A percentile compares a stretch with the other conserved stretches of the same genome.
Conservation (phyloP, 1,140 invertebrate species). For the Scaptomyza pallida region DNA sequence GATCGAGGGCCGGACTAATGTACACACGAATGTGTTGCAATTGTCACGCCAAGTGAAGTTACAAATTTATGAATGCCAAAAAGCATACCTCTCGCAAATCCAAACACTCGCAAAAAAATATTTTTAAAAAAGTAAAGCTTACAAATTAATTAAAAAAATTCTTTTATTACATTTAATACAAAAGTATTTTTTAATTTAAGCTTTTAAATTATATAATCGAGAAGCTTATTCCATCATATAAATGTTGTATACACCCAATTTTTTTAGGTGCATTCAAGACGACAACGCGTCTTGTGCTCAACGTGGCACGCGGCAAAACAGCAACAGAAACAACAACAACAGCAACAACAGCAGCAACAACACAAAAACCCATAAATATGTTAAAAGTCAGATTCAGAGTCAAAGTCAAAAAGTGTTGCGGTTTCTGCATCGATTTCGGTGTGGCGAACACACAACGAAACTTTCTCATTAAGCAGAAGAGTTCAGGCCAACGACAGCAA, state of each 20-base stretch:
- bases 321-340: slow-evolving; percentile 22
- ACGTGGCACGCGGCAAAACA: slow-evolving; percentile 69
- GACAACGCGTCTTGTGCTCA: slow-evolving; percentile 45
- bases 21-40: slow-evolving; percentile 83
- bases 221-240: too few relatives aligned
- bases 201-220: too few relatives aligned
- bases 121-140: too few relatives aligned
- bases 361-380: slow-evolving; percentile 79
- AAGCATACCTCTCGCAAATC: slow-evolving; percentile 45
- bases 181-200: too few relatives aligned
- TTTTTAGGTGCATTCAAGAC: slow-evolving; percentile 1
- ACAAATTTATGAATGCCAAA: slow-evolving; percentile 84
- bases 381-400: slow-evolving; percentile 76
- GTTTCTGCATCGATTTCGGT: slow-evolving; percentile 18
- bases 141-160: too few relatives aligned
- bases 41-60: slow-evolving; percentile 83
- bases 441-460: slow-evolving; percentile 37
- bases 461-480: slow-evolving; percentile 75
- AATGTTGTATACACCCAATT: too few relatives aligned
- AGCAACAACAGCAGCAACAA: slow-evolving; percentile 23
- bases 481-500: slow-evolving; percentile 54
- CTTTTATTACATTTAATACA: too few relatives aligned
- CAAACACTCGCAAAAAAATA: neutral
- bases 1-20: slow-evolving; percentile 72
- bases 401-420: slow-evolving; percentile 68